Evolutionary conservation across 2,888 invertebrate species (phyloP), one percentile per base, ranked within the genome.

Genomic region (Pelosia muscerda): DNA sequence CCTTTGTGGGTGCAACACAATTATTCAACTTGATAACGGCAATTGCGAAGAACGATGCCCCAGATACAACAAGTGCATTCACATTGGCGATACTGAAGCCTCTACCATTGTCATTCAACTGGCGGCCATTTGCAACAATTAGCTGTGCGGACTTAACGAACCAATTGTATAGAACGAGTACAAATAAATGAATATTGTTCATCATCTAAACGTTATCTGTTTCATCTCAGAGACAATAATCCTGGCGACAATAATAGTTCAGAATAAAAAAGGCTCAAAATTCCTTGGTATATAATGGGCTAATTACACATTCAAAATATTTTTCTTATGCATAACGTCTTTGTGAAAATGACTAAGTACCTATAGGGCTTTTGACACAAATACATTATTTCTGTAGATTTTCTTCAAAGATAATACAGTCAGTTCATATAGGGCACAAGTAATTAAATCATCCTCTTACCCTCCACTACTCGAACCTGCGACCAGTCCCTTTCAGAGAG

Each of bases 101-200:
- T 81, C 87, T 88, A 89, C 88, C 89, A 91, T 89, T 89, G 87
- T 88, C 83, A 79, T 85, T 84, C 85, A 88, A 90, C 89, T 84
- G 84, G 81, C 84, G 75, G 79, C 86, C 88, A 90, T 92, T 93
- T 90, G 91, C 91, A 88, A 90, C 91, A 92, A 93, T 93, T 92
- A 92, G 88, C 86, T 86, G 84, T 84, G 81, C 77, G 78, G 79
- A 80, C 81, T 89, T 92, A 91, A 91, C 88, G 90, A 91, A 87
- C 83, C 90, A 90, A 91, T 92, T 91, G 91, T 90, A 71, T 69
- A 63, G 66, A 73, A 71, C 71, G 69, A 73, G 71, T 67, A 77
- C 77, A 74, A 74, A 81, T 83, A 81, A 38, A 81, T 82, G 79
- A 81, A 83, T 84, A 85, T 81, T 75, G 81, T 81, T 74, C 72